Evolutionary conservation across 2,113 vertebrate genomes (phyloP).

Genomic region (Lepisosteus oculatus): DNA sequence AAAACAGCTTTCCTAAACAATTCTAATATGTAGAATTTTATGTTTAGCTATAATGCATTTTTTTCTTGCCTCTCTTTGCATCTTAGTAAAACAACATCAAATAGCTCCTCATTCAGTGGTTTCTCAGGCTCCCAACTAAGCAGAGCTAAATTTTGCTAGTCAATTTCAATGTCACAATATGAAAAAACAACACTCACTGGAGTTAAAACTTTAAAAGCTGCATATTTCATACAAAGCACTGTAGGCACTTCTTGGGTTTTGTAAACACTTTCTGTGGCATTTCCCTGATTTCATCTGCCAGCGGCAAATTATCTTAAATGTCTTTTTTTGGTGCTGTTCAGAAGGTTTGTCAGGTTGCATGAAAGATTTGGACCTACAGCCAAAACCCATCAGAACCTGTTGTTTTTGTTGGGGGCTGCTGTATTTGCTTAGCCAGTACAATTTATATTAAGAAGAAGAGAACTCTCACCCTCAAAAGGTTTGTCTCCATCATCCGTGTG

Average conservation of each 20-base stretch:
- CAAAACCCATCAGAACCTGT: conserved; percentile 37
- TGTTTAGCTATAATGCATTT: too few relatives aligned
- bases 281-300: conserved; percentile 41
- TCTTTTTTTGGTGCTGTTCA: conserved; percentile 44
- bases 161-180: conserved; percentile 16
- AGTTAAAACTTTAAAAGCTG: conserved; percentile 36
- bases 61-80: too few relatives aligned
- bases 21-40: too few relatives aligned
- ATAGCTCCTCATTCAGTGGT: background rate
- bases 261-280: conserved; percentile 50
- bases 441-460: background rate
- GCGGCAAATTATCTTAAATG: conserved; percentile 55
- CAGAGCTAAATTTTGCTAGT: background rate
- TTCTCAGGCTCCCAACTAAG: background rate
- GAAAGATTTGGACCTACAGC: conserved; percentile 57
- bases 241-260: conserved; percentile 49
- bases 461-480: background rate
- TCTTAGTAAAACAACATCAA: background rate
- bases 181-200: conserved; percentile 21
- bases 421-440: background rate
- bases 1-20: too few relatives aligned
- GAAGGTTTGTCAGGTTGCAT: conserved; percentile 53
- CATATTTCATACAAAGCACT: conserved; percentile 36
- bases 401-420: background rate
- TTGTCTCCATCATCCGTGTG: background rate